phyloP scores from a whole-genome alignment of 2,888 invertebrate genomes.

The Mesochorus sp. region DNA sequence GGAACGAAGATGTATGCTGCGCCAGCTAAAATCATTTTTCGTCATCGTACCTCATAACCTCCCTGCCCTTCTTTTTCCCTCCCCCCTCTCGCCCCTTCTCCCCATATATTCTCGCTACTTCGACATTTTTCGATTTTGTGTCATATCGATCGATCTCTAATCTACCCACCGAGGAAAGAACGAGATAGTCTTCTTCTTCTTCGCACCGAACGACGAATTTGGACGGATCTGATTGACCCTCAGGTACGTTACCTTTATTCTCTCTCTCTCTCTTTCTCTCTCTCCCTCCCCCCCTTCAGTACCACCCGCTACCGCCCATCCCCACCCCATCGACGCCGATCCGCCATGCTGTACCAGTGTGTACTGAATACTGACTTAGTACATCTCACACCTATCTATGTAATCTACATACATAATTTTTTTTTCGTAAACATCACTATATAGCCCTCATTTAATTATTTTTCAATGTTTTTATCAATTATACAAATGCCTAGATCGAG shows the following conservation, averaged over 20 bases:
- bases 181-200: neutral
- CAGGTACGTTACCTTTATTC: conserved; percentile 83
- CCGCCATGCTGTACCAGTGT: conserved; percentile 27
- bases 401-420: neutral
- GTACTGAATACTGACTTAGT: neutral
- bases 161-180: conserved; percentile 3
- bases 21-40: neutral
- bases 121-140: conserved; percentile 16
- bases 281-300: neutral
- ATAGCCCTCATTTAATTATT: neutral
- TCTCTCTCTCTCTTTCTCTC: conserved; percentile 7
- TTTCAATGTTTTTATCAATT: too few relatives aligned
- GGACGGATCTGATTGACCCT: conserved; percentile 83
- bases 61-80: neutral
- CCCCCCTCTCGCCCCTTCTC: neutral
- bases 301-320: neutral
- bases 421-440: neutral
- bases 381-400: neutral
- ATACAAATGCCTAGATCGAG: too few relatives aligned
- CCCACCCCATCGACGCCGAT: neutral
- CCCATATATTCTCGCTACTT: neutral
- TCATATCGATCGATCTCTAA: conserved; percentile 37
- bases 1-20: neutral
- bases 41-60: conserved; percentile 18
- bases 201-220: conserved; percentile 78